Evolutionary conservation across 2,113 vertebrate species (phyloP).

Genomic region (Bubo blakistoni): DNA sequence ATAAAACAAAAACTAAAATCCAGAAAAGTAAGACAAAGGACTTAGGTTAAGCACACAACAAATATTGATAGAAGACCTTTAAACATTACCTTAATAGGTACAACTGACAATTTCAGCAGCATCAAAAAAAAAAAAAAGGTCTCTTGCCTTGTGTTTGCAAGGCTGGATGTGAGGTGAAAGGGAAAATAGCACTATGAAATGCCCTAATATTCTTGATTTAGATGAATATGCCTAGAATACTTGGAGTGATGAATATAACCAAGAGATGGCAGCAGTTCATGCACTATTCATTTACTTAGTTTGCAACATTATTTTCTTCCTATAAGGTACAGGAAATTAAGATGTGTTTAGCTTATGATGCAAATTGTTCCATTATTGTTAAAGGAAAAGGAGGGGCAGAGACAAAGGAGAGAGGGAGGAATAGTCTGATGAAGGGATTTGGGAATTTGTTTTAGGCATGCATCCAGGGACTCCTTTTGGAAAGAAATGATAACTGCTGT

Average conservation of each 20-base stretch:
- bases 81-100: neutral
- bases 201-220: neutral
- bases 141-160: neutral
- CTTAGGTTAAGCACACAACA: neutral
- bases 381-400: neutral
- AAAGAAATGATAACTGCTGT: neutral
- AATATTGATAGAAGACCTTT: neutral
- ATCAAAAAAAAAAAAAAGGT: neutral
- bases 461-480: neutral
- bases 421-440: neutral
- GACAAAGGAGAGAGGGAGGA: neutral
- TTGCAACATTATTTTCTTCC: neutral
- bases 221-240: neutral
- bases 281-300: slow-evolving; percentile 11
- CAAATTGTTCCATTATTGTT: neutral
- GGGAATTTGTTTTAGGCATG: neutral
- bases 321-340: neutral
- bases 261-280: slow-evolving; percentile 59
- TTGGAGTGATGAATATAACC: slow-evolving; percentile 15
- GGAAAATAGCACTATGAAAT: neutral
- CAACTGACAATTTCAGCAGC: neutral
- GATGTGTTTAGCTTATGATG: neutral
- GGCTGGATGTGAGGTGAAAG: neutral
- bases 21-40: neutral
- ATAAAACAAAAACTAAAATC: neutral